Base-by-base conservation (phyloP, 2,888 invertebrate genomes). In the Eumacrocentrus americanus region DNA sequence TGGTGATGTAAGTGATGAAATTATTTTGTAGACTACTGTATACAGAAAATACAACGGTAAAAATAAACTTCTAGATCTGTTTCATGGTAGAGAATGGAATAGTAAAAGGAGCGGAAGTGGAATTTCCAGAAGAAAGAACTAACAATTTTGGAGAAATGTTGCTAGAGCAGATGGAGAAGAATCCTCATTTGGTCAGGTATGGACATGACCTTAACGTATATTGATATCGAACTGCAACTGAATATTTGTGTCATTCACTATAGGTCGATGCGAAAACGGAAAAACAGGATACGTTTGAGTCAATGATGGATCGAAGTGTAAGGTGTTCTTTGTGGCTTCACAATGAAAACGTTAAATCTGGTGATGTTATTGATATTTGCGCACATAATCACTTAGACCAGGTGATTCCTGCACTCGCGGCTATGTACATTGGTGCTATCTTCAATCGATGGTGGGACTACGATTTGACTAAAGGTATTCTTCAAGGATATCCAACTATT, bases 41-140 rank as follows among this genome's bases (percentile, higher is more conserved):
- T 12, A 9, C 2, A 2, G 20, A 48, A 48, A n/a, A 34, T 12
- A 48, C 4, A 48, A 48, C n/a, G n/a, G 9, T 29, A 29, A 29
- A 40, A 53, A 20, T 18, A 37, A 22, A 5, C 62, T 67, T 25
- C n/a, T n/a, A n/a, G n/a, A n/a, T 66, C 53, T 14, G 68, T 67
- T 29, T n/a, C n/a, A n/a, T n/a, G n/a, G n/a, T n/a, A n/a, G 64
- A 70, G 44, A 53, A 70, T 47, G 64, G 70, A n/a, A 48, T 70
- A 37, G 54, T 71, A 9, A 67, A 65, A 38, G 70, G 67, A 18
- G 37, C 63, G 20, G 20, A 35, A 1, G 2, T 5, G 25, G 11
- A 46, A 14, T 42, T 29, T 11, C 12, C 57, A 22, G 34, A 55
- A 5, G 20, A 50, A 11, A 44, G 63, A 18, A 47, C 54, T 20